Percentiles rank a stretch among this genome's conserved stretches.
Conservation (phyloP, 2,888 invertebrate species). For the Caenorhabditis sp. region DNA sequence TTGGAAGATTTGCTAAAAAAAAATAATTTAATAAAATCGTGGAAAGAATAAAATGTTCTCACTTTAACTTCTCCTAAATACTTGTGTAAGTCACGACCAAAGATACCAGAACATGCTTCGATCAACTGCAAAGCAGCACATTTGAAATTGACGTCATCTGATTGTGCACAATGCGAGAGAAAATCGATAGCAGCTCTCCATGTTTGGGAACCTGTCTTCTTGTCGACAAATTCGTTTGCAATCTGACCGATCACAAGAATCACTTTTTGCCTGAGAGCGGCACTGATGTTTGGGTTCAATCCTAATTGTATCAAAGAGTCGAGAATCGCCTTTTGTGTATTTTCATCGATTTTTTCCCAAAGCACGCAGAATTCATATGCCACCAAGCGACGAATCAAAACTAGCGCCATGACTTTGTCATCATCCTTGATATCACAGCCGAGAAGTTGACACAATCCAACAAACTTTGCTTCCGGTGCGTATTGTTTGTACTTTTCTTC, state of each 20-base stretch:
- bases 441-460: slow-evolving; percentile 1
- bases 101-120: slow-evolving; percentile 81
- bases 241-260: slow-evolving; percentile 24
- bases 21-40: no score
- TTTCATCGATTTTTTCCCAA: not conserved
- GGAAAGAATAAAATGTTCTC: no score
- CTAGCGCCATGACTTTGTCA: slow-evolving; percentile 81
- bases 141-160: slow-evolving; percentile 83
- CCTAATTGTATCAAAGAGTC: not conserved
- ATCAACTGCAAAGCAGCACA: slow-evolving; percentile 94
- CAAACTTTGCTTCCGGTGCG: not conserved
- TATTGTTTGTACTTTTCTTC: not conserved
- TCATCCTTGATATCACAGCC: not conserved
- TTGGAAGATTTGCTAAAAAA: slow-evolving; percentile 14
- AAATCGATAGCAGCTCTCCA: slow-evolving; percentile 85
- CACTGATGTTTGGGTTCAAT: not conserved
- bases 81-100: slow-evolving; percentile 90
- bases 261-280: slow-evolving; percentile 76
- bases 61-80: not conserved
- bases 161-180: slow-evolving; percentile 90
- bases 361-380: not conserved
- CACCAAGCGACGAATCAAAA: slow-evolving; percentile 81
- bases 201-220: slow-evolving; percentile 55
- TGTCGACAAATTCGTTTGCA: slow-evolving; percentile 72
- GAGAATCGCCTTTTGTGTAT: not conserved